Evolutionary conservation across 2,797 vertebrate species (phyloP).

Genomic region (Amphiprion clarkii): DNA sequence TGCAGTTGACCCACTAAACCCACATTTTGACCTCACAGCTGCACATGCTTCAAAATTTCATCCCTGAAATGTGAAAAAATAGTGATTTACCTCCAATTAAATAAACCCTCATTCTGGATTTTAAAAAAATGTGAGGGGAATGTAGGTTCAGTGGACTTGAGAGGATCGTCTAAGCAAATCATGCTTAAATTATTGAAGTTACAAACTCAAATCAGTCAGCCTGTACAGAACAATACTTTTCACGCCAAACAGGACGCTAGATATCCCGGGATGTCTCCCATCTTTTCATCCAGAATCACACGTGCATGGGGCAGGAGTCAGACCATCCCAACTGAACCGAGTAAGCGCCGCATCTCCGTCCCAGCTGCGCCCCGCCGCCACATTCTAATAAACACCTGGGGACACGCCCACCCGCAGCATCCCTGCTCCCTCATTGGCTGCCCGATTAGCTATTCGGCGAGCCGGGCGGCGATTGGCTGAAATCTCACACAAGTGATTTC

Average conservation of each 20-base stretch:
- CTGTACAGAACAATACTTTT: not conserved
- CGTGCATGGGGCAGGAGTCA: conserved; percentile 32
- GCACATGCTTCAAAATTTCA: not conserved
- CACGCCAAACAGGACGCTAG: not conserved
- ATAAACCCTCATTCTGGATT: too few species aligned
- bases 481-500: conserved; percentile 74
- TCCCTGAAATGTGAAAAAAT: not conserved
- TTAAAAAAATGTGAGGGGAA: too few species aligned
- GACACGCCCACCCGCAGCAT: conserved; percentile 62
- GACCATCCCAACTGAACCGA: conserved; percentile 33
- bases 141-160: not conserved
- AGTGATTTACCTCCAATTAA: too few species aligned
- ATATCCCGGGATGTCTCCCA: conserved; percentile 6
- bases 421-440: conserved; percentile 69
- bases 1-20: not conserved
- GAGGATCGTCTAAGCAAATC: not conserved
- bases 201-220: not conserved
- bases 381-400: conserved; percentile 58
- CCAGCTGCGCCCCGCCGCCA: conserved; percentile 40
- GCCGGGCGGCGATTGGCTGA: conserved; percentile 73
- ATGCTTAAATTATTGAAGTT: not conserved
- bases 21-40: not conserved
- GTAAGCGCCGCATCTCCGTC: conserved; percentile 38
- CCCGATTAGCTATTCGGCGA: conserved; percentile 68
- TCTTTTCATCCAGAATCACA: conserved; percentile 23